Evolutionary conservation across 2,113 vertebrate species (phyloP).

Genomic region (Myotis lucifugus): DNA sequence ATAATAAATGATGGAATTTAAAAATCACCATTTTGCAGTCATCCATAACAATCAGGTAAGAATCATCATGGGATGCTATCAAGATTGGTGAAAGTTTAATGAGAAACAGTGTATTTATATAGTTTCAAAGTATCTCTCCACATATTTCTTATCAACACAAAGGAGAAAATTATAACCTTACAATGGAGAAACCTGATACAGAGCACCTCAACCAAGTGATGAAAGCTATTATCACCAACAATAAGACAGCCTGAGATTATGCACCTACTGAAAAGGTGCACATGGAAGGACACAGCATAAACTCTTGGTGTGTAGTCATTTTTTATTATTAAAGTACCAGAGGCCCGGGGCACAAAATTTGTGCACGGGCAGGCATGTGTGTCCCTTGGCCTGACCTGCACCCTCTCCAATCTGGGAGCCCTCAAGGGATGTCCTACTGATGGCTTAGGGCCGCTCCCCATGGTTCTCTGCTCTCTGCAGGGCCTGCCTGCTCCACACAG

Average conservation of each 20-base stretch:
- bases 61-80: background rate
- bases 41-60: background rate
- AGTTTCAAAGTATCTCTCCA: background rate
- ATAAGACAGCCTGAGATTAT: background rate
- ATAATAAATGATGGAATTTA: background rate
- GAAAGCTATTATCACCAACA: background rate
- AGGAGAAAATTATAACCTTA: background rate
- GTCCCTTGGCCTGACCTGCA: too few species aligned
- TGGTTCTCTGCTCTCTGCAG: too few species aligned
- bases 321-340: background rate
- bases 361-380: too few species aligned
- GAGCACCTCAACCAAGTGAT: background rate
- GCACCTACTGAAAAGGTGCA: background rate
- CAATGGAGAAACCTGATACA: background rate
- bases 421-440: too few species aligned
- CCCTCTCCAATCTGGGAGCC: too few species aligned
- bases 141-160: background rate
- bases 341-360: too few species aligned
- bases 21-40: background rate
- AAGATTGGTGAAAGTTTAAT: background rate
- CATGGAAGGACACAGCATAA: background rate
- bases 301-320: background rate
- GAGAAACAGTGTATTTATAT: background rate
- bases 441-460: too few species aligned
- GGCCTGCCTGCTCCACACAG: too few species aligned